phyloP scores from a whole-genome alignment of 1,140 invertebrate genomes.

The Drosophila fuyamai region DNA sequence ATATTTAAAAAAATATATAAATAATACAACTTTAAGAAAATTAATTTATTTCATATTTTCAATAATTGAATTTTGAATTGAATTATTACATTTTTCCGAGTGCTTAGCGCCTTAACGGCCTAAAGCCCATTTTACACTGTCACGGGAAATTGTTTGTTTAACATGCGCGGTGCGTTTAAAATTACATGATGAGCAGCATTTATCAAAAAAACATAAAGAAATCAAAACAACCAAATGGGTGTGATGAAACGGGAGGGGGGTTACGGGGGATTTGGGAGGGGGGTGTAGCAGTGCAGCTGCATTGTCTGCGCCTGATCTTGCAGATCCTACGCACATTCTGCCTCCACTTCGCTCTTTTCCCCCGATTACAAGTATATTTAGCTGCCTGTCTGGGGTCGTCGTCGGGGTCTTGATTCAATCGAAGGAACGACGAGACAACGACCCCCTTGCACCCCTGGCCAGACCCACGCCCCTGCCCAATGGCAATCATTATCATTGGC shows the following conservation, averaged over 20 bases:
- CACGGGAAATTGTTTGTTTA: slow-evolving; percentile 82
- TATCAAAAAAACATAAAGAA: slow-evolving; percentile 67
- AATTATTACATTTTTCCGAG: background rate
- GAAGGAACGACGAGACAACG: slow-evolving; percentile 42
- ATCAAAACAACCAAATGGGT: slow-evolving; percentile 28
- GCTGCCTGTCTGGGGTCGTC: slow-evolving; percentile 67
- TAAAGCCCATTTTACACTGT: slow-evolving; percentile 71
- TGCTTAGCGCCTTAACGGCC: background rate
- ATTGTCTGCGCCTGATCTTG: slow-evolving; percentile 41
- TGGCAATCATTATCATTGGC: slow-evolving; percentile 72
- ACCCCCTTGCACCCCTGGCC: slow-evolving; percentile 7
- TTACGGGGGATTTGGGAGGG: background rate
- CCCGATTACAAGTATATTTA: slow-evolving; percentile 76
- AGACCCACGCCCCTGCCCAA: slow-evolving; percentile 43
- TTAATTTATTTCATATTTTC: too few species aligned
- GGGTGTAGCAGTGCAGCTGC: slow-evolving; percentile 6
- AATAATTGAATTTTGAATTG: too few species aligned
- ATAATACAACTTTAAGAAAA: too few species aligned
- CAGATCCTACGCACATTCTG: slow-evolving; percentile 69
- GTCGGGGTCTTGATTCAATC: slow-evolving; percentile 77
- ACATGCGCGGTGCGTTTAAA: slow-evolving; percentile 80
- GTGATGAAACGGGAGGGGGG: slow-evolving; percentile 6
- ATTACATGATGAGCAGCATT: slow-evolving; percentile 81
- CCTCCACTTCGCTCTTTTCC: slow-evolving; percentile 28
- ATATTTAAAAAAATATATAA: too few species aligned